Base-by-base conservation (phyloP, 2,113 vertebrate species). In the Smithornis capensis region DNA sequence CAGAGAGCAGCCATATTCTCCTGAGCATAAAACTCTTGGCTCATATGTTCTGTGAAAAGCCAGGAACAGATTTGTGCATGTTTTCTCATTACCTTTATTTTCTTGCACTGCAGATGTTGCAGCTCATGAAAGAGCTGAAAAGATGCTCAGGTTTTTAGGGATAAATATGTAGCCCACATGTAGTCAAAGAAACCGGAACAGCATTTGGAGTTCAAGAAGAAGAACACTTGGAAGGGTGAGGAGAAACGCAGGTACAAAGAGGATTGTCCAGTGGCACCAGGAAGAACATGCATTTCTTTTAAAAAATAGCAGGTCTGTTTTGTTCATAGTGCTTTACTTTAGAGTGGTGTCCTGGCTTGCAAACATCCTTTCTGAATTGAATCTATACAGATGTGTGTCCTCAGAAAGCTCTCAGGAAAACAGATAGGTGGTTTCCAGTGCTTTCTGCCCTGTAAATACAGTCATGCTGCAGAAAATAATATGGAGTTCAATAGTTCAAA, bases 401-500 rank as follows among this genome's bases (percentile, higher is more conserved):
- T 86, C 44, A 28, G 71, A 92, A 95, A 60, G 19, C 52, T 83
- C 56, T 67, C 22, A 63, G 37, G 56, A 68, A 94, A 96, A 90
- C 14, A 92, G 83, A 79, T 55, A 42, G 10, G 29, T 88, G 63
- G 18, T 17, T 91, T 91, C 67, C 59, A 59, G 29, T 70, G 47
- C 12, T 50, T 95, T 93, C 37, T 90, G 75, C 50, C 60, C 79
- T 89, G 79, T 90, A 88, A 96, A 91, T 74, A 83, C 9, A 81
- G 42, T 23, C 33, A 64, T 74, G 57, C 70, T 87, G 45, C 37
- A 80, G 71, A 90, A 93, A 92, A 83, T 24, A 13, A 63, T 81
- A 45, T 1, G 31, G 52, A 74, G 85, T 93, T 96, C 75, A 70
- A 2, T n/a, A 74, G 75, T 85, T 90, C 75, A 88, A 85, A 83